Base-by-base conservation (phyloP, 2,888 invertebrate species). In the Leptarthrus brevirostris region DNA sequence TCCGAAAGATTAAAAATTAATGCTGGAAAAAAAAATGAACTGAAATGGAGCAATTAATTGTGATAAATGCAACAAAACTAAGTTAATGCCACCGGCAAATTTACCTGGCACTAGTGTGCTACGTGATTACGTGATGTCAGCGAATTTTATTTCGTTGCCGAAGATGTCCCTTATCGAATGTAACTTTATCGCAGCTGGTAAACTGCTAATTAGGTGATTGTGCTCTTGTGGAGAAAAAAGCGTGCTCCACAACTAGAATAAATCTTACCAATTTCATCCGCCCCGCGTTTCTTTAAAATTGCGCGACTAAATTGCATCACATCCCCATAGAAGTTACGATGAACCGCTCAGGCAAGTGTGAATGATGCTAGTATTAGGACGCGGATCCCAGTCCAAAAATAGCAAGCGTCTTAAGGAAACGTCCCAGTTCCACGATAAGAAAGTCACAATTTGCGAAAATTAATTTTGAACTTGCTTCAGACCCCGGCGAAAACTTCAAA, bases 381-480 rank as follows among this genome's bases (percentile, higher is more conserved):
- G 10, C 8, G 40, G n/a, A 40, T 40, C n/a, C 40, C 12, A 2
- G 8, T 3, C 40, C 40, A 6, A 40, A 12, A 40, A n/a, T n/a
- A 40, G 56, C 36, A 36, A 40, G 56, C 36, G 18, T 36, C 58
- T 58, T 36, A 58, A 18, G 36, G 58, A 49, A 49, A 1, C 3
- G 2, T 49, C 18, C 16, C 8, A 34, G 2, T 49, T 49, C 16
- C 8, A 34, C 16, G 58, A 58, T 58, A 58, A 58, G 58, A 58
- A 58, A 58, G 58, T 58, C 58, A 58, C 36, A 58, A 36, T 34
- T 20, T 34, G 58, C 26, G 58, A 58, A 58, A 58, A 58, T 58
- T 58, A 58, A 58, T 58, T 58, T 58, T 58, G 36, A 58, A 58
- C 58, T 58, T 58, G 58, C 58, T 36, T 36, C 18, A 36, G 56